Conservation (phyloP, 2,797 vertebrate species). For the Lutjanus argentimaculatus region DNA sequence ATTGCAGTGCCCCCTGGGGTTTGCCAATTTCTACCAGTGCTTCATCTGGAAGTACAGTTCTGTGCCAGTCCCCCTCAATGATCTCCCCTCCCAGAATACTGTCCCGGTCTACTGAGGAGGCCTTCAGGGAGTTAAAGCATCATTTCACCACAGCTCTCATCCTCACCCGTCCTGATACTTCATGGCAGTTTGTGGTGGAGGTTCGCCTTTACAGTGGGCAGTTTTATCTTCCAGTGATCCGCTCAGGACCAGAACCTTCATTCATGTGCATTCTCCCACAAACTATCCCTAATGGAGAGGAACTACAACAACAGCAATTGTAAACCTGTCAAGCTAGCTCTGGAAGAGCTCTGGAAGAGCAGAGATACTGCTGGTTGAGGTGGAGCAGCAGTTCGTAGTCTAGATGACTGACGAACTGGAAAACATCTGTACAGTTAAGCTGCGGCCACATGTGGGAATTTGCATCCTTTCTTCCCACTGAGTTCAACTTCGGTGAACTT, state of each 20-base stretch:
- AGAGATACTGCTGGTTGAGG: neutral
- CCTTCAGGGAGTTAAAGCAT: neutral
- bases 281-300: neutral
- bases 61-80: neutral
- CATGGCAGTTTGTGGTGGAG: neutral
- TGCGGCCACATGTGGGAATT: too few relatives aligned
- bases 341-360: neutral
- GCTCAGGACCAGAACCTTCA: neutral
- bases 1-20: neutral
- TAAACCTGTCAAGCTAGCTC: neutral
- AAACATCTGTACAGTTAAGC: neutral
- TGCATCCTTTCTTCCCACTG: too few relatives aligned
- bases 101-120: neutral
- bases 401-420: neutral
- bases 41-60: neutral
- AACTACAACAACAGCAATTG: neutral
- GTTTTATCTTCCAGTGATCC: neutral
- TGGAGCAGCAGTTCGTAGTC: neutral
- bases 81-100: neutral
- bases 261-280: neutral
- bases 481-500: too few relatives aligned
- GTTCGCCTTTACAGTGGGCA: neutral
- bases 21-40: neutral
- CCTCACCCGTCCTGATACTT: neutral
- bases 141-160: neutral